These are phyloP conservation scores for Crax fasciolata DNA, from an alignment of 2,797 vertebrate genomes.

Conservation along the genomic window DNA sequence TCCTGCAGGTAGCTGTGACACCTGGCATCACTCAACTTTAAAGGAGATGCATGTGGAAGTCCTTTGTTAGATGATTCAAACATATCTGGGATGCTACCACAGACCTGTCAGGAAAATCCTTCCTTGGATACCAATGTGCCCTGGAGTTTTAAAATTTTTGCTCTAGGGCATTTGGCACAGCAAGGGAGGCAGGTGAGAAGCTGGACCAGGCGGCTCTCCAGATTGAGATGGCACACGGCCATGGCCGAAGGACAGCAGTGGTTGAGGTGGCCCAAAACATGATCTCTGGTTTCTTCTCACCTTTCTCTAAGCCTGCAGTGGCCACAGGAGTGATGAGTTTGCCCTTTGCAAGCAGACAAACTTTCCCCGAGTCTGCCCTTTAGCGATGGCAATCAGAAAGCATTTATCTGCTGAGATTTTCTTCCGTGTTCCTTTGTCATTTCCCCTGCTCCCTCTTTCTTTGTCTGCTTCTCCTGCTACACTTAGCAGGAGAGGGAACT, in stretches of 20 bases:
- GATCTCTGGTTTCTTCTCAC: not conserved
- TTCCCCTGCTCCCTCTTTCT: not conserved
- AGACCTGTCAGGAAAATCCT: not conserved
- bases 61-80: not conserved
- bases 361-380: slow-evolving; percentile 4
- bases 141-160: not conserved
- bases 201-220: not conserved
- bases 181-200: not conserved
- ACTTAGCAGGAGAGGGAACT: not conserved
- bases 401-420: not conserved
- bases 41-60: not conserved
- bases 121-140: not conserved
- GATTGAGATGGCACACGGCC: not conserved
- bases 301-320: rapidly evolving
- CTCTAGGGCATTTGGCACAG: not conserved
- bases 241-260: not conserved
- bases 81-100: not conserved
- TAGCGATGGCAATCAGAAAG: not conserved
- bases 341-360: slow-evolving; percentile 21
- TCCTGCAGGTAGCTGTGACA: not conserved
- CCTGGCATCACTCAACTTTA: not conserved
- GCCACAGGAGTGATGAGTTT: not conserved
- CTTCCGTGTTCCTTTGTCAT: not conserved
- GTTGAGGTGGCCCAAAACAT: not conserved
- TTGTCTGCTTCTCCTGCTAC: not conserved